Conservation (phyloP, 2,797 vertebrate genomes). For the Hephaestus fuliginosus region DNA sequence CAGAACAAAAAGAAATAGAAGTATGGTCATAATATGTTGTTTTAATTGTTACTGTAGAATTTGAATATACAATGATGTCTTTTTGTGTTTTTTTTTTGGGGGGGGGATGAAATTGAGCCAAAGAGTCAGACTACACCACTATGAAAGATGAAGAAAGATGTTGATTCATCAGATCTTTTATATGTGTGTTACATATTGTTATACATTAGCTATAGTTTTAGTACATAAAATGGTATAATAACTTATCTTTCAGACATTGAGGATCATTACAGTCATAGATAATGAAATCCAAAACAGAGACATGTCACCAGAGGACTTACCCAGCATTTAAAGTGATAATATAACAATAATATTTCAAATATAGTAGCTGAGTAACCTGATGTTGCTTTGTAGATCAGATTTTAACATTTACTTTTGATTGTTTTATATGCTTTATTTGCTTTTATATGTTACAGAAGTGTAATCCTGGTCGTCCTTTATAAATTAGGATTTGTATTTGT, state of each 20-base stretch:
- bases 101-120: background rate
- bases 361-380: background rate
- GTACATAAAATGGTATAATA: background rate
- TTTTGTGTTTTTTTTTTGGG: background rate
- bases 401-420: no score
- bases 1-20: background rate
- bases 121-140: background rate
- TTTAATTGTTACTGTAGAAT: background rate
- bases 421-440: no score
- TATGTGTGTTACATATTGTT: no score
- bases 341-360: no score
- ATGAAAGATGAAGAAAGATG: background rate
- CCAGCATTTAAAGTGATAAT: background rate
- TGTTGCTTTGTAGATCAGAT: background rate
- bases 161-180: background rate
- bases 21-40: background rate
- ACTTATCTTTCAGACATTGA: background rate
- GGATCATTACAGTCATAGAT: background rate
- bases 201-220: background rate
- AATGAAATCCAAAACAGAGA: no score
- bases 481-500: background rate
- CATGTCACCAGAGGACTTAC: constrained; percentile 2
- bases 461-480: no score
- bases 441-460: no score
- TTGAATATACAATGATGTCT: background rate